Percentiles rank a stretch among this genome's conserved stretches.
Conservation (phyloP, 1,140 invertebrate species). For the Drosophila subpulchrella region DNA sequence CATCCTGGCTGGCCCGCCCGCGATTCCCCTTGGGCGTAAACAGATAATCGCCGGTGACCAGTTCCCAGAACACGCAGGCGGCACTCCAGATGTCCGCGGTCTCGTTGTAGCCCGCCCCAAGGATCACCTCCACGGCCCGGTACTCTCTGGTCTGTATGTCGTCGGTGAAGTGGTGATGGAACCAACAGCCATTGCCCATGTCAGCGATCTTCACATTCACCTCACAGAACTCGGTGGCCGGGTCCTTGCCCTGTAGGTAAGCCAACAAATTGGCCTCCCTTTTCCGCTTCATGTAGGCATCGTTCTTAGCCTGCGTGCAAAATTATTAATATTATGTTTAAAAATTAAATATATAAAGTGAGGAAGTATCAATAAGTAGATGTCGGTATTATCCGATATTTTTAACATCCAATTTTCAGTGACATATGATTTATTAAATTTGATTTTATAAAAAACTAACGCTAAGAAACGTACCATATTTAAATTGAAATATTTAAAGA, state of each 20-base stretch:
- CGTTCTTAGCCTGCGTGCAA: background rate
- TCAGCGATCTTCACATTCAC: slow-evolving; percentile 97
- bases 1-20: slow-evolving; percentile 93
- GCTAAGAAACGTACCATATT: no score
- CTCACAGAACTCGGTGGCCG: slow-evolving; percentile 92
- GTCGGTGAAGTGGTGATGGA: slow-evolving; percentile 95
- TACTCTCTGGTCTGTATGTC: slow-evolving; percentile 99
- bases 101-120: slow-evolving; percentile 96
- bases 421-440: no score
- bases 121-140: slow-evolving; percentile 96
- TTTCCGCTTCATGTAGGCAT: background rate
- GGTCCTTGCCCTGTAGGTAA: slow-evolving; percentile 86
- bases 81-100: slow-evolving; percentile 99
- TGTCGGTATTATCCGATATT: no score
- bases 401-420: no score
- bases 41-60: slow-evolving; percentile 99
- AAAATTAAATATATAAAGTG: no score
- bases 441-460: no score
- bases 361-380: no score
- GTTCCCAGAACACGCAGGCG: slow-evolving; percentile 99
- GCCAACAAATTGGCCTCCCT: slow-evolving; percentile 45
- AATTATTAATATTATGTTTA: background rate
- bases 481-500: no score
- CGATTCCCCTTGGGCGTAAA: slow-evolving; percentile 97
- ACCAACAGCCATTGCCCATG: slow-evolving; percentile 99